Conservation (phyloP, 2,113 vertebrate genomes). For the Tragelaphus strepsiceros region DNA sequence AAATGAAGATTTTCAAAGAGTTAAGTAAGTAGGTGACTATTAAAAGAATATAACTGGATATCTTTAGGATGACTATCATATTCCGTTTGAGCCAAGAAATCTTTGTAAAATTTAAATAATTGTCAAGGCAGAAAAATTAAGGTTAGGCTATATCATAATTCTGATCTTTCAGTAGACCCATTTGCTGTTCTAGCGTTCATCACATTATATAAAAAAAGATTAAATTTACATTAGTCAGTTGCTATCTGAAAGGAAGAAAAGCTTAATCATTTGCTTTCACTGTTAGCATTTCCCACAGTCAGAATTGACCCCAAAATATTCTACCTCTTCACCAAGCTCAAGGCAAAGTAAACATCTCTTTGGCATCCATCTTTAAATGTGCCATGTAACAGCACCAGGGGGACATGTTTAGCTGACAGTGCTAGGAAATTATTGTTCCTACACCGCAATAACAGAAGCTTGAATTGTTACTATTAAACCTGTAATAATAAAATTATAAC, state of each 20-base stretch:
- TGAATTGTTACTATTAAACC: neutral
- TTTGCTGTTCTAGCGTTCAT: neutral
- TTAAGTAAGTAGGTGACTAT: neutral
- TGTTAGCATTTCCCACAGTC: neutral
- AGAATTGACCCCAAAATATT: neutral
- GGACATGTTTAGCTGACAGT: neutral
- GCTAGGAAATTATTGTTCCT: neutral
- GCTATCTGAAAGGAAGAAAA: neutral
- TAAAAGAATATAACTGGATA: neutral
- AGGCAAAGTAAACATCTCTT: neutral
- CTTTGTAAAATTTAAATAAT: constrained; percentile 2
- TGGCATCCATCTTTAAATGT: neutral
- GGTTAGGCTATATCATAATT: neutral
- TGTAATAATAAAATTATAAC: neutral
- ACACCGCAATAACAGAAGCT: neutral
- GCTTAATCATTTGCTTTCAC: neutral
- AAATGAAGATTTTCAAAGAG: neutral
- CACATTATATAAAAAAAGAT: neutral
- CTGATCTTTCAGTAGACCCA: neutral
- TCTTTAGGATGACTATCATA: neutral
- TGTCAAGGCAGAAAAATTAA: neutral
- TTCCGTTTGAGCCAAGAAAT: neutral
- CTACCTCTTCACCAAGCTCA: neutral
- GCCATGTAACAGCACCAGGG: neutral
- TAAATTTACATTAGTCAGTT: neutral